Evolutionary conservation across 2,113 vertebrate genomes (phyloP), one percentile per base, ranked within the genome.

Genomic region (Zapornia atra): DNA sequence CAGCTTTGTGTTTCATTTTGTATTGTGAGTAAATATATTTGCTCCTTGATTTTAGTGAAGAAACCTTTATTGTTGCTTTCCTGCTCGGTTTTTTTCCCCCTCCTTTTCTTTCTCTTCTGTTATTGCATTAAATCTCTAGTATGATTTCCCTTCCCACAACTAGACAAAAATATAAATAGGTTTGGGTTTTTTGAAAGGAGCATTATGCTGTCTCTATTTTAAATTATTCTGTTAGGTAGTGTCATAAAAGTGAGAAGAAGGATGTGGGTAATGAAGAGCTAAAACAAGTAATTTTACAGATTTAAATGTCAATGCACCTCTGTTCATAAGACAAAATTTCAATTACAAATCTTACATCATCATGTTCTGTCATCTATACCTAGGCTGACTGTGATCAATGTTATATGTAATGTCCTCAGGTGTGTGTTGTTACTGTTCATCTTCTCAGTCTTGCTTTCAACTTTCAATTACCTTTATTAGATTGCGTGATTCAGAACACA

Each of bases 391-490:
- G 70, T 71, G 33, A 64, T 44, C 25, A 69, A 5, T 72, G 20
- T 50, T 54, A 61, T 46, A 33, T 31, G 6, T 70, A 59, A 59
- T 24, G 38, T 78, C 48, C 24, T 88, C 71, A 81, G 38, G 25
- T 69, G 36, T 46, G 18, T 69, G 38, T 64, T 78, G 44, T 38
- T 88, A 73, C n/a, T 59, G 17, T 77, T 82, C 50, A 73, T 91
- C 42, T 80, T 64, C 46, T 82, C 31, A 72, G 25, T 54, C 48
- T 53, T 79, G n/a, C 61, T 71, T 94, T 92, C 69, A 77, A 59
- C 15, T 88, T 82, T 92, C 79, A 85, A 51, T 91, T 92, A 50
- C 31, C n/a, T 88, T 66, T 81, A 77, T 92, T 84, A 73, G 34
- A 36, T 51, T 63, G 19, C 57, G 50, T 38, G 28, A 36, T 82